Percentiles rank a stretch among this genome's conserved stretches.
phyloP scores from a whole-genome alignment of 2,888 invertebrate genomes.

The Escarpia spicata region DNA sequence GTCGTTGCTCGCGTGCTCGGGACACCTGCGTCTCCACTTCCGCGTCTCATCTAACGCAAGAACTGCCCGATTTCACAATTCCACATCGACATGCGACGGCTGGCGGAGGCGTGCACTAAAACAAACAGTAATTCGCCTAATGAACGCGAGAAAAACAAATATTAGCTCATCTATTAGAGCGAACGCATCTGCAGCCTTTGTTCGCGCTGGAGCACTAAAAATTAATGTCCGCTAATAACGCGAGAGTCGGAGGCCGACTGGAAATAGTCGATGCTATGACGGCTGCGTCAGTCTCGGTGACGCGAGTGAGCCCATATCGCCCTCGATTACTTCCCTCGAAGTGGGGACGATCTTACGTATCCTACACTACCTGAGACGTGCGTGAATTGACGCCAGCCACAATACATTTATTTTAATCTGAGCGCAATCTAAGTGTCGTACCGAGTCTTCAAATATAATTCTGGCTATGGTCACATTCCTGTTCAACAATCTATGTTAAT shows the following conservation, averaged over 20 bases:
- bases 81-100: not conserved
- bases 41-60: conserved; percentile 12
- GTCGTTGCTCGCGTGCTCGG: not conserved
- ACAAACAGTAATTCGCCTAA: conserved; percentile 16
- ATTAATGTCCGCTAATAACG: conserved; percentile 5
- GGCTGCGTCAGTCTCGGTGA: not conserved
- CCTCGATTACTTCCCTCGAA: not conserved
- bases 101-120: conserved; percentile 6
- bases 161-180: conserved; percentile 13
- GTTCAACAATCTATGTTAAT: too few relatives aligned
- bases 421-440: too few relatives aligned
- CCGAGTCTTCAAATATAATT: too few relatives aligned
- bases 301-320: not conserved
- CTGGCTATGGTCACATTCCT: too few relatives aligned
- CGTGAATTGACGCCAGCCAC: too few relatives aligned
- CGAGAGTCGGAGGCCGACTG: not conserved
- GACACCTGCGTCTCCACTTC: not conserved
- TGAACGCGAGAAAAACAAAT: conserved; percentile 16
- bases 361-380: too few relatives aligned
- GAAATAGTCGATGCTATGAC: not conserved
- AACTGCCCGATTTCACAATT: conserved; percentile 16
- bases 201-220: not conserved
- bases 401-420: too few relatives aligned
- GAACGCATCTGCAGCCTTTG: conserved; percentile 12
- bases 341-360: not conserved